Percentiles rank a stretch among this genome's conserved stretches.
These are phyloP conservation scores for Ctenopoma kingsleyae DNA, from an alignment of 2,797 vertebrate species.

Conservation along the genomic window DNA sequence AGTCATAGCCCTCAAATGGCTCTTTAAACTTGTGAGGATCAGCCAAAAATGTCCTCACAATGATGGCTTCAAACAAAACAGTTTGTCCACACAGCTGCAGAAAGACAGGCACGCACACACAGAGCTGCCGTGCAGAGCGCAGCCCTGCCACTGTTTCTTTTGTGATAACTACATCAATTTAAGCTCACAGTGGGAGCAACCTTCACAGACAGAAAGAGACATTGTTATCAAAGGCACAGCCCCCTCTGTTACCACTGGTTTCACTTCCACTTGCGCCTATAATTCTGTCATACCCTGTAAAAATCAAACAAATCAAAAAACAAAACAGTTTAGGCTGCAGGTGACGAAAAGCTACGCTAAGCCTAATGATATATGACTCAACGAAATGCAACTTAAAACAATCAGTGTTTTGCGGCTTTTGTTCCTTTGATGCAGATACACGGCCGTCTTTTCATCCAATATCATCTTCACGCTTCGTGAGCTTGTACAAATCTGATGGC, in stretches of 20 bases:
- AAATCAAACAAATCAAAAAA: neutral
- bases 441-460: constrained; percentile 28
- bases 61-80: too few species aligned
- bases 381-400: constrained; percentile 2
- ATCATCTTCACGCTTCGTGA: constrained; percentile 29
- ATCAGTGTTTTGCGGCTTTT: neutral
- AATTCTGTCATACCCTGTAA: constrained; percentile 1
- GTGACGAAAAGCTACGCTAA: neutral
- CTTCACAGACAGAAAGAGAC: constrained; percentile 37
- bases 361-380: neutral
- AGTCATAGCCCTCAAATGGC: too few species aligned
- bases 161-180: constrained; percentile 62
- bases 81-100: too few species aligned
- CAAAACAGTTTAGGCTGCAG: too few species aligned
- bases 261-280: constrained; percentile 6
- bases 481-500: constrained; percentile 34
- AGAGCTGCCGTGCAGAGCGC: constrained; percentile 11
- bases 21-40: too few species aligned
- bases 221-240: constrained; percentile 36
- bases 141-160: constrained; percentile 58
- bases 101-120: too few species aligned
- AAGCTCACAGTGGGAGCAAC: constrained; percentile 57
- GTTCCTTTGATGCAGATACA: neutral
- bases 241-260: constrained; percentile 21
- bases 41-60: too few species aligned